Evolutionary conservation across 2,797 vertebrate species (phyloP).

Genomic region (Enteromius paludinosus): DNA sequence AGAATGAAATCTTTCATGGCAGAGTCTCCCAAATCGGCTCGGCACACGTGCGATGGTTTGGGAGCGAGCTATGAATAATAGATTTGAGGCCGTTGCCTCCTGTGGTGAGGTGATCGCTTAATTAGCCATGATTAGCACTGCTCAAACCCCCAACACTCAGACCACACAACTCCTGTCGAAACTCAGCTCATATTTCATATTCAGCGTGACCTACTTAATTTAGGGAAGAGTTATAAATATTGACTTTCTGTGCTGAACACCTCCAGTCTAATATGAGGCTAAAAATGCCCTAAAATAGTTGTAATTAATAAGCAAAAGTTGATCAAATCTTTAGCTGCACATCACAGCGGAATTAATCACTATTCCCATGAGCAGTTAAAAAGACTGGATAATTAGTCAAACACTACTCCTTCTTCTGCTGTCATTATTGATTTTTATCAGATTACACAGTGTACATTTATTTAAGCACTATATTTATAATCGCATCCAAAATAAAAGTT

Average conservation of each 20-base stretch:
- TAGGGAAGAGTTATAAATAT: not conserved
- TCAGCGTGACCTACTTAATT: constrained; percentile 19
- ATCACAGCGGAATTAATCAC: not conserved
- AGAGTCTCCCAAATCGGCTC: constrained; percentile 55
- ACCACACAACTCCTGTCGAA: constrained; percentile 38
- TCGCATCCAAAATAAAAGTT: no score
- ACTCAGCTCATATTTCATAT: not conserved
- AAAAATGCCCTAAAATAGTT: not conserved
- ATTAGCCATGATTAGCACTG: constrained; percentile 58
- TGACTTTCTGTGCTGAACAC: constrained; percentile 14
- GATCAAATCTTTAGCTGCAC: not conserved
- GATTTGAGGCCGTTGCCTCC: constrained; percentile 66
- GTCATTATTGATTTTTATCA: constrained; percentile 7
- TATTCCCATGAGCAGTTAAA: not conserved
- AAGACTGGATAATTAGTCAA: not conserved
- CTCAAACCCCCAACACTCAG: constrained; percentile 26
- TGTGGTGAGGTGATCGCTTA: constrained; percentile 64
- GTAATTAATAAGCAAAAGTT: constrained; percentile 11
- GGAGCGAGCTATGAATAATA: constrained; percentile 69
- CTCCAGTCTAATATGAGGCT: not conserved
- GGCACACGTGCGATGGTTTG: constrained; percentile 58
- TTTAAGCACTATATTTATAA: not conserved
- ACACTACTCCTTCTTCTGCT: constrained; percentile 3
- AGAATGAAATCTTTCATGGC: constrained; percentile 8
- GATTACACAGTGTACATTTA: not conserved